These are phyloP conservation scores for Drosophila neutralis DNA, from an alignment of 2,888 invertebrate genomes.

Conservation along the genomic window DNA sequence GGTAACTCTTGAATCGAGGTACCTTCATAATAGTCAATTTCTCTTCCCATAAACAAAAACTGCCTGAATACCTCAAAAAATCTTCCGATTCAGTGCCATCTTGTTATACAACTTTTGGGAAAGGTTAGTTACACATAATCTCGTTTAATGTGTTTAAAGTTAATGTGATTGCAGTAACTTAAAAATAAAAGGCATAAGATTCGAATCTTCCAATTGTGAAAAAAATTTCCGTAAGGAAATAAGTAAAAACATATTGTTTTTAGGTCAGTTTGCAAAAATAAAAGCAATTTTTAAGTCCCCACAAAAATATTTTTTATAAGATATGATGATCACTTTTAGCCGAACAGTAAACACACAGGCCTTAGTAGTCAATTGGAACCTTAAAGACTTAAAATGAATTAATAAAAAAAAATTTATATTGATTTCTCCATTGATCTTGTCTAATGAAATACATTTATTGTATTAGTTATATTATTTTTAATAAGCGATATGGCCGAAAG, in stretches of 20 bases:
- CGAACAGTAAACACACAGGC: slow-evolving; percentile 18
- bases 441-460: slow-evolving; percentile 1
- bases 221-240: slow-evolving; percentile 1
- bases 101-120: slow-evolving; percentile 7
- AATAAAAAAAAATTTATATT: slow-evolving; percentile 4
- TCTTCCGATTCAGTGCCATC: slow-evolving; percentile 50
- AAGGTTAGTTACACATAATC: not conserved
- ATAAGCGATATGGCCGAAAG: slow-evolving; percentile 22
- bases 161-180: not conserved
- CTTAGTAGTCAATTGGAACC: slow-evolving; percentile 40
- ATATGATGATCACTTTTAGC: slow-evolving; percentile 15
- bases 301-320: not conserved
- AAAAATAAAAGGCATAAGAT: slow-evolving; percentile 4
- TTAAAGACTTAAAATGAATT: slow-evolving; percentile 29
- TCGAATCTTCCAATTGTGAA: slow-evolving; percentile 22
- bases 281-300: slow-evolving; percentile 2
- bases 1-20: not conserved
- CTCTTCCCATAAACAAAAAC: slow-evolving; percentile 4
- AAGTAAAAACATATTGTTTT: slow-evolving; percentile 8
- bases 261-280: slow-evolving; percentile 4
- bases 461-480: slow-evolving; percentile 13
- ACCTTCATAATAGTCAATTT: slow-evolving; percentile 1
- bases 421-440: slow-evolving; percentile 4
- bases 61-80: slow-evolving; percentile 13
- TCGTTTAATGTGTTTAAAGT: slow-evolving; percentile 1